phyloP scores from a whole-genome alignment of 2,797 vertebrate species.

The Crenuchus spilurus region DNA sequence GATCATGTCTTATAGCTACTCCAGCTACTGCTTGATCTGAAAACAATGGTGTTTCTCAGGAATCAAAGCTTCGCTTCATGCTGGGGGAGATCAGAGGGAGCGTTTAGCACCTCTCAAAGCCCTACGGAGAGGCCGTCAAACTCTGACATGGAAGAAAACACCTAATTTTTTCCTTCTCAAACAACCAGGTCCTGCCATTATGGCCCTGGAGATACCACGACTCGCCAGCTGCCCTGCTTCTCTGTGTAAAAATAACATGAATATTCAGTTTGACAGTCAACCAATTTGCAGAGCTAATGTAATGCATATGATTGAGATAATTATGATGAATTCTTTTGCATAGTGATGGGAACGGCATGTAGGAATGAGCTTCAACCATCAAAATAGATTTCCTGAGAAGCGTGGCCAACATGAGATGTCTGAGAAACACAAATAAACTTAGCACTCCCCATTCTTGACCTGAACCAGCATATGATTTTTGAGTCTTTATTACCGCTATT shows the following conservation, averaged over 20 bases:
- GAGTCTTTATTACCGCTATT: neutral
- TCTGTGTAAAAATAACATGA: neutral
- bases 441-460: neutral
- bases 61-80: slow-evolving; percentile 45
- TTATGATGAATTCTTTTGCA: neutral
- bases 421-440: neutral
- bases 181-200: slow-evolving; percentile 15
- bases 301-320: neutral
- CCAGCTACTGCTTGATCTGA: slow-evolving; percentile 30
- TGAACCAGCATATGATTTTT: neutral
- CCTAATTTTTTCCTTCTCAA: slow-evolving; percentile 11
- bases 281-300: slow-evolving; percentile 30
- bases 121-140: slow-evolving; percentile 34
- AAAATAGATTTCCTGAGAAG: neutral
- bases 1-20: slow-evolving; percentile 41
- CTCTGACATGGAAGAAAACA: slow-evolving; percentile 11
- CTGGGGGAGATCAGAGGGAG: slow-evolving; percentile 25
- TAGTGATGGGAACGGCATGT: neutral
- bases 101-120: slow-evolving; percentile 35
- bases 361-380: neutral
- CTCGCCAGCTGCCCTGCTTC: neutral
- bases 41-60: slow-evolving; percentile 39
- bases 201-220: neutral
- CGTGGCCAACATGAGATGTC: neutral
- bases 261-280: slow-evolving; percentile 22